Base-by-base conservation (phyloP, 2,113 vertebrate genomes). In the Mesitornis unicolor region DNA sequence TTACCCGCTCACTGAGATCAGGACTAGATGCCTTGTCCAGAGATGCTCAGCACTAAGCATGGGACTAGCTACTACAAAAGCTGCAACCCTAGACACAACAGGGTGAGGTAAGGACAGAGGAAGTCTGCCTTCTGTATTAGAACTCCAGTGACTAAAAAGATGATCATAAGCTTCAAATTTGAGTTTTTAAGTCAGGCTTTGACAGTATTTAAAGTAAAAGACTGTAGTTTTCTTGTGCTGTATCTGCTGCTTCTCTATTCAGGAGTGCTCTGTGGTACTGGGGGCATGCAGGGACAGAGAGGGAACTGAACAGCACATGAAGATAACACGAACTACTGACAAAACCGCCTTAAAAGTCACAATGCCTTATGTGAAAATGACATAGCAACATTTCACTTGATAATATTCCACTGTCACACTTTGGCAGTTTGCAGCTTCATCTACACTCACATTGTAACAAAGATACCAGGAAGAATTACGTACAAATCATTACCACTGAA, bases 61-160 rank as follows among this genome's bases (percentile, higher is more conserved):
- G 33, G 68, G 56, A 82, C 35, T 22, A 89, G 53, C 76, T 95
- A 97, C 93, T 91, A 96, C 87, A 97, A 84, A 93, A 92, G 81
- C 97, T 88, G 81, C 86, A 97, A 83, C 93, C 94, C 91, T 63
- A 97, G 84, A 86, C 54, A 82, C 89, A 91, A 95, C 96, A 91
- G 82, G 87, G 88, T 94, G 95, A 95, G 83, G 51, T 68, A 81
- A 97, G 97, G 86, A 97, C 95, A 96, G 68, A 65, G 69, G 40
- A 77, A 21, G 57, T n/a, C 89, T 86, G 77, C 54, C 80, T 91
- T 90, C 80, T 95, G 76, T 75, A 90, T 65, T 70, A 89, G 33
- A 95, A 79, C 68, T 56, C 48, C 56, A 84, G 40, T 16, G 45
- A 77, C 60, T 65, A 57, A 61, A 83, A 75, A 68, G 76, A 83